phyloP scores from a whole-genome alignment of 2,888 invertebrate genomes.

The Himalopsyche tibetana region DNA sequence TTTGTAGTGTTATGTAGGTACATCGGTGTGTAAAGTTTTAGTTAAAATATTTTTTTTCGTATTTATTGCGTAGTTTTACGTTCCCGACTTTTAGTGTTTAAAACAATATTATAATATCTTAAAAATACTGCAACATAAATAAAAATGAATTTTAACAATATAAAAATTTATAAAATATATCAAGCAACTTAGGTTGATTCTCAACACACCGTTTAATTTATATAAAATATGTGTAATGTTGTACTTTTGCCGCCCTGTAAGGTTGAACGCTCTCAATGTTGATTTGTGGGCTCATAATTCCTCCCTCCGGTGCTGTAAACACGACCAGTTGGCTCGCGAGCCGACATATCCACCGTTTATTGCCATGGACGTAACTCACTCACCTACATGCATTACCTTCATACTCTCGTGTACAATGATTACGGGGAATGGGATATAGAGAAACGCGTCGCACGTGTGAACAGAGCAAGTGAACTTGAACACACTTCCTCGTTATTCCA shows the following conservation, averaged over 20 bases:
- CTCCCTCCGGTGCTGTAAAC: conserved; percentile 14
- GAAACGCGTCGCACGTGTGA: background rate
- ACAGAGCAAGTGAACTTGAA: background rate
- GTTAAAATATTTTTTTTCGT: too few species aligned
- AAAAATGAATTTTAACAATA: too few species aligned
- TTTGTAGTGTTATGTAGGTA: too few species aligned
- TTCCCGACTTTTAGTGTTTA: too few species aligned
- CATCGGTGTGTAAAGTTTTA: too few species aligned
- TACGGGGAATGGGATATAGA: background rate
- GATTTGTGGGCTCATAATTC: background rate
- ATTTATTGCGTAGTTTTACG: too few species aligned
- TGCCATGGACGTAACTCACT: conserved; percentile 17
- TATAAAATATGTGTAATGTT: background rate
- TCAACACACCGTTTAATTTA: too few species aligned
- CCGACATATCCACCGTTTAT: conserved; percentile 1
- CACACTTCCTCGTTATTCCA: too few species aligned
- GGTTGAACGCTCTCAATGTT: conserved; percentile 9
- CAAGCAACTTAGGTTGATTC: too few species aligned
- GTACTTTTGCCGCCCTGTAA: background rate
- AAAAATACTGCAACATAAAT: too few species aligned
- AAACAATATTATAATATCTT: too few species aligned
- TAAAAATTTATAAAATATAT: too few species aligned
- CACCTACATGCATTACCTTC: conserved; percentile 31
- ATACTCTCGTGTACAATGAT: conserved; percentile 18
- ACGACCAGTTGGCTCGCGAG: conserved; percentile 6